A percentile compares a stretch with the other conserved stretches of the same genome.
phyloP scores from a whole-genome alignment of 2,797 vertebrate species.

The Mus spretus region DNA sequence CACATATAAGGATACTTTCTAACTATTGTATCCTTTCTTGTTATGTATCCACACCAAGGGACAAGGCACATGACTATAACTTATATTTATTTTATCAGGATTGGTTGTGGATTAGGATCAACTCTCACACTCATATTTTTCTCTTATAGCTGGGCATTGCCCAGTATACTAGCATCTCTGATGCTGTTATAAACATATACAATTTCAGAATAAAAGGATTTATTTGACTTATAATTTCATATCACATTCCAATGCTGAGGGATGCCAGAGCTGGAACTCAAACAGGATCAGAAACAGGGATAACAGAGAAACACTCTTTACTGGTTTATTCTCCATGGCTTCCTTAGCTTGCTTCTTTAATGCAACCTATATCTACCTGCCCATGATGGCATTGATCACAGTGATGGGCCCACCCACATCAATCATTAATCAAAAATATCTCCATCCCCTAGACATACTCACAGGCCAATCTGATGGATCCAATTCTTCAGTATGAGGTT shows the following conservation, averaged over 20 bases:
- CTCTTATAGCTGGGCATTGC: not conserved
- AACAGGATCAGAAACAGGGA: not conserved
- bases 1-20: not conserved
- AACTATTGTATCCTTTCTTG: not conserved
- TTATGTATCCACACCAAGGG: not conserved
- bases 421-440: not conserved
- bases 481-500: not conserved
- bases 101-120: not conserved
- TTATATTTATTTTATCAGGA: slow-evolving; percentile 5
- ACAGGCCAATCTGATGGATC: not conserved
- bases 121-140: not conserved
- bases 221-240: not conserved
- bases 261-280: not conserved
- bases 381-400: not conserved
- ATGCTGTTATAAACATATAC: not conserved
- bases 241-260: not conserved
- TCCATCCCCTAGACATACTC: not conserved
- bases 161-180: not conserved
- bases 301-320: not conserved
- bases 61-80: not conserved
- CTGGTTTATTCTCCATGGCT: not conserved
- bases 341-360: not conserved
- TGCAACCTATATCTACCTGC: not conserved
- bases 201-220: not conserved
- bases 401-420: not conserved